These are phyloP conservation scores for Drosophila sechellia DNA, from an alignment of 1,140 invertebrate species.

Conservation along the genomic window DNA sequence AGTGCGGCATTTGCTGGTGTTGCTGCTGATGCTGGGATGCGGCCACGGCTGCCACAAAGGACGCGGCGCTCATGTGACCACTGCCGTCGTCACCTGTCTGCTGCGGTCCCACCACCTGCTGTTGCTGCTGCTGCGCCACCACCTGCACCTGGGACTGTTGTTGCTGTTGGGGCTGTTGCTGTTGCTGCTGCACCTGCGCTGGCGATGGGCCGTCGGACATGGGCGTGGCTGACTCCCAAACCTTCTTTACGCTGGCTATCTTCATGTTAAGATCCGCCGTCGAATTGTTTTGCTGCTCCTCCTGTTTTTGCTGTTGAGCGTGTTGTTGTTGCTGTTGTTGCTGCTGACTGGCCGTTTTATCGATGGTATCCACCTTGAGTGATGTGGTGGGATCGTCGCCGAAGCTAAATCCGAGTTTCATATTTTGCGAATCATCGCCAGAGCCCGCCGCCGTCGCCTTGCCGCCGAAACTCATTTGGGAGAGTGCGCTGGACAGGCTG, in stretches of 20 bases:
- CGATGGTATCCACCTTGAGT: slow-evolving; percentile 59
- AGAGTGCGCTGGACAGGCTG: slow-evolving; percentile 83
- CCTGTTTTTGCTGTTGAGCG: slow-evolving; percentile 60
- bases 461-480: slow-evolving; percentile 85
- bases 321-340: slow-evolving; percentile 49
- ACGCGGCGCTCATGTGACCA: slow-evolving; percentile 86
- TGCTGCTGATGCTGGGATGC: slow-evolving; percentile 86
- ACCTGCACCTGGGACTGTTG: slow-evolving; percentile 59
- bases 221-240: slow-evolving; percentile 90
- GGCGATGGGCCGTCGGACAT: slow-evolving; percentile 56
- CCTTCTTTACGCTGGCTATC: slow-evolving; percentile 97
- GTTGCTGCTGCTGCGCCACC: slow-evolving; percentile 88
- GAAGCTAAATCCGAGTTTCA: slow-evolving; percentile 93
- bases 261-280: slow-evolving; percentile 96
- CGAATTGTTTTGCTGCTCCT: slow-evolving; percentile 86
- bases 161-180: slow-evolving; percentile 63
- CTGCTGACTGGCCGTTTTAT: slow-evolving; percentile 55
- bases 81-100: slow-evolving; percentile 61
- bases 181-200: slow-evolving; percentile 85
- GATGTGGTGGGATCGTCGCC: slow-evolving; percentile 85
- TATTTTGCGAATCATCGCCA: slow-evolving; percentile 92
- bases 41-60: slow-evolving; percentile 87
- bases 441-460: slow-evolving; percentile 75
- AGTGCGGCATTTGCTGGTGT: slow-evolving; percentile 83
- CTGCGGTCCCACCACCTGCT: slow-evolving; percentile 85